phyloP scores from a whole-genome alignment of 2,888 invertebrate species.

The Corbicula japonica region DNA sequence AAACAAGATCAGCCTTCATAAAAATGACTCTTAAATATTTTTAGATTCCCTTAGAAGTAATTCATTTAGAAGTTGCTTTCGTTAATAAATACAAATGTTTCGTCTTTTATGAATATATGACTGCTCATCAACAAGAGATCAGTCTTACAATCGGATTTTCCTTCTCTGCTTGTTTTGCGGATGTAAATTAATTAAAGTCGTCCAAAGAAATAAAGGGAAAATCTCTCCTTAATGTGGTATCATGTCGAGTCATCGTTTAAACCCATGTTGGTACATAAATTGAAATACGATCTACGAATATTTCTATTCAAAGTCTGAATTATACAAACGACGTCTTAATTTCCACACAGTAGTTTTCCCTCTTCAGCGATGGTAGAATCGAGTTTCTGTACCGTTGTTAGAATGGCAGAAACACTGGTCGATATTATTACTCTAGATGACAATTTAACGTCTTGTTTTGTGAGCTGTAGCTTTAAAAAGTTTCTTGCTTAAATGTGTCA shows the following conservation, averaged over 20 bases:
- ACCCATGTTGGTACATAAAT: constrained; percentile 1
- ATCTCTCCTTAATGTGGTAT: not conserved
- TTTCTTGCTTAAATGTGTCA: constrained; percentile 9
- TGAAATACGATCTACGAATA: constrained; percentile 8
- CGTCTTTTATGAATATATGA: too few species aligned
- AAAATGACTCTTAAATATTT: too few species aligned
- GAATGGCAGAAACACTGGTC: constrained; percentile 24
- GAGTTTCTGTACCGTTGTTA: constrained; percentile 10
- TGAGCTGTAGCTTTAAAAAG: constrained; percentile 12
- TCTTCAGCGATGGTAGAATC: constrained; percentile 12
- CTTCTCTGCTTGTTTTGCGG: too few species aligned
- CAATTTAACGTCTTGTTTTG: constrained; percentile 33
- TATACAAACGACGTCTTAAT: constrained; percentile 14
- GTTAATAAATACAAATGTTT: too few species aligned
- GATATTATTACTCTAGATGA: constrained; percentile 27
- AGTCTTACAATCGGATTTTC: too few species aligned
- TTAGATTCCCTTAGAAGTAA: too few species aligned
- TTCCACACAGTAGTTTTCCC: constrained; percentile 17
- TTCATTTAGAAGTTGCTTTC: too few species aligned
- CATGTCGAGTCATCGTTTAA: constrained; percentile 10
- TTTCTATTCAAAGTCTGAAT: constrained; percentile 18
- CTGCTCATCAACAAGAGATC: too few species aligned
- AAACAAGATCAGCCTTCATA: too few species aligned
- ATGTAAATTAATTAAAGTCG: too few species aligned
- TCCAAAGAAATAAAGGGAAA: too few species aligned